Evolutionary conservation across 1,140 invertebrate species (phyloP), one percentile per base, ranked within the genome.

Genomic region (Arctopsyche grandis): DNA sequence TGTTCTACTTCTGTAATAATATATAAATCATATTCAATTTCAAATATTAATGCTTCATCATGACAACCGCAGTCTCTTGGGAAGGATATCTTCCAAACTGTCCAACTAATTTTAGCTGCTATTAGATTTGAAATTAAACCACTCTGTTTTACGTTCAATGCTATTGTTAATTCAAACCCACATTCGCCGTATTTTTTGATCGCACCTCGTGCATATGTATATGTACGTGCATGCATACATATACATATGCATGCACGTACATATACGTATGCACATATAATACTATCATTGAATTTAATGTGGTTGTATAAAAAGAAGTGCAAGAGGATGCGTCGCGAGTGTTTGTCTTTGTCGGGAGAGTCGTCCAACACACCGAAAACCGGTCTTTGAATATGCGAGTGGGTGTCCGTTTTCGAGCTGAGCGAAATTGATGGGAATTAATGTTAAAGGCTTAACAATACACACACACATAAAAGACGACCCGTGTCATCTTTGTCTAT

Each of bases 401-500:
- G 56, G 56, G 56, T 60, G 56, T 19, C 56, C 56, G 56, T 60
- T 29, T 26, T 66, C 63, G 24, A 26, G 24, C 24, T n/a, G 63
- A 22, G 58, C 16, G 12, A 66, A 66, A 12, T 24, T 26, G 24
- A 24, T 22, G 29, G 29, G 63, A 66, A 26, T 12, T 26, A 66
- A 66, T 22, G 63, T 66, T 26, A 22, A 26, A 26, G 16, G 48
- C 22, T 24, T 66, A 26, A 60, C n/a, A 22, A 60, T 16, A 60
- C 21, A 14, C 12, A 60, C 5, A 60, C 21, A 14, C 12, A 52
- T n/a, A 14, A 52, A 19, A 52, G 16, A 14, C 48, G 21, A 24
- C 58, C 63, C 12, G 22, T 66, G 63, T 66, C 63, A 26, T 66
- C 63, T 29, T 26, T 5, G 63, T 24, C 63, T 66, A 66, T 66